Conservation (phyloP, 2,113 vertebrate genomes). For the Charadrius vociferus region DNA sequence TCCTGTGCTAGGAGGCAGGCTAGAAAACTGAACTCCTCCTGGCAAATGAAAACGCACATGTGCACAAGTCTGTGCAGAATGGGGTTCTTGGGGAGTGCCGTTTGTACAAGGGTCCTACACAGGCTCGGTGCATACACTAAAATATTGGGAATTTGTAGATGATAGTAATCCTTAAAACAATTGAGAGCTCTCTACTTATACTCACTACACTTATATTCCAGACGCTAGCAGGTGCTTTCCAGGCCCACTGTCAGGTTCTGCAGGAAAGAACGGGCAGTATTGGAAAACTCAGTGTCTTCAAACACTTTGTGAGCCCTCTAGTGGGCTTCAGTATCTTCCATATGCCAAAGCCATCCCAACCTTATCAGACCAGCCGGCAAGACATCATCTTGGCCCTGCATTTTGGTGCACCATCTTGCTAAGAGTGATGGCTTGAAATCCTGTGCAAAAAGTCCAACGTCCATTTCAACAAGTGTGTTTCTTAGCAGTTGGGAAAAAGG, state of each 20-base stretch:
- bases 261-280: background rate
- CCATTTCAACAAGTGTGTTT: background rate
- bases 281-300: background rate
- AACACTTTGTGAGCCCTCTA: background rate
- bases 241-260: background rate
- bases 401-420: background rate
- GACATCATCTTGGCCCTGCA: background rate
- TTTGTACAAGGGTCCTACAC: background rate
- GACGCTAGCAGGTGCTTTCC: background rate
- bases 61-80: background rate
- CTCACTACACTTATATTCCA: background rate
- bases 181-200: background rate
- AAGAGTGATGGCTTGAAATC: background rate
- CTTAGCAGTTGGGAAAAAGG: background rate
- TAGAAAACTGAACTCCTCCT: background rate
- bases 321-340: background rate
- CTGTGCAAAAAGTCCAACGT: rapidly evolving
- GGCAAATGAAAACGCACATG: background rate
- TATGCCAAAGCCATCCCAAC: background rate
- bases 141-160: background rate
- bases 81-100: rapidly evolving
- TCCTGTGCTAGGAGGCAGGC: background rate
- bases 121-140: background rate
- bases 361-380: background rate
- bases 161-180: background rate